These are phyloP conservation scores for Myoxocephalus aenaeus DNA, from an alignment of 2,797 vertebrate genomes.

Conservation along the genomic window DNA sequence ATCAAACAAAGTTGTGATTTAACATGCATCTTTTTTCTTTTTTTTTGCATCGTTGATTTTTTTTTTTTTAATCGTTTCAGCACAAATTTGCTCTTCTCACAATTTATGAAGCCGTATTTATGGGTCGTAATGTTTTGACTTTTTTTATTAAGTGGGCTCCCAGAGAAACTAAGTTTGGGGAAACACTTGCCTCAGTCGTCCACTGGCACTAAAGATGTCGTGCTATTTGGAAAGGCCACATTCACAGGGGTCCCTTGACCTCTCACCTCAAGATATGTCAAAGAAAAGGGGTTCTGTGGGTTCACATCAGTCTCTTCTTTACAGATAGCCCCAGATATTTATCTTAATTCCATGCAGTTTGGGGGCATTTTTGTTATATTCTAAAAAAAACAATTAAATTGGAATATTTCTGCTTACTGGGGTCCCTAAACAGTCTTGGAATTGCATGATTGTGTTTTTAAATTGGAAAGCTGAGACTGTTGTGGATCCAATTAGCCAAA, in stretches of 20 bases:
- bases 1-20: background rate
- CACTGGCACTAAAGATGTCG: background rate
- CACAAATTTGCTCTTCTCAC: background rate
- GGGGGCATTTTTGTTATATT: too few relatives aligned
- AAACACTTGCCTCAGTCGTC: background rate
- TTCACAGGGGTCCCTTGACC: background rate
- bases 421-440: background rate
- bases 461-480: background rate
- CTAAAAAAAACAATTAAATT: background rate
- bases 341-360: too few relatives aligned
- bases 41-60: too few relatives aligned
- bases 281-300: background rate
- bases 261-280: background rate
- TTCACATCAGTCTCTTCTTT: background rate
- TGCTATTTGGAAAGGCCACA: background rate
- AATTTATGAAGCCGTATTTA: background rate
- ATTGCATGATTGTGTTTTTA: background rate
- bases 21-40: background rate
- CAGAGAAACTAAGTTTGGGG: background rate
- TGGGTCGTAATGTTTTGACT: background rate
- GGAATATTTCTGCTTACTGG: background rate
- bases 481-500: too few relatives aligned
- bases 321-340: background rate
- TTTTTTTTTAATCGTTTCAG: too few relatives aligned
- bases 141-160: background rate